phyloP scores from a whole-genome alignment of 2,797 vertebrate genomes.

The Sardinella longiceps region DNA sequence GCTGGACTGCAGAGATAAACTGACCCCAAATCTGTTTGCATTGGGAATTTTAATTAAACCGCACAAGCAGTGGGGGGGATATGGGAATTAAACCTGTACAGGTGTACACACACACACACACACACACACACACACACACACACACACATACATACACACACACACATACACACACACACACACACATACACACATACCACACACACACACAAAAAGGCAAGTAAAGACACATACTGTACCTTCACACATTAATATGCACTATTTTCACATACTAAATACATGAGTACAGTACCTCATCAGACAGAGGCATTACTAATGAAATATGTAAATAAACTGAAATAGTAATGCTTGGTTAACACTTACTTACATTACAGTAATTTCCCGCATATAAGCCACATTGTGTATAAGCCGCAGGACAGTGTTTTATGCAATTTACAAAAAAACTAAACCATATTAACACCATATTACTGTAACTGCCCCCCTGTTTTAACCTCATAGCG shows the following conservation, averaged over 20 bases:
- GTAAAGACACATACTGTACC: neutral
- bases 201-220: no score
- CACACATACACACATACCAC: neutral
- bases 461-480: no score
- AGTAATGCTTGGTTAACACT: no score
- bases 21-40: conserved; percentile 60
- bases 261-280: neutral
- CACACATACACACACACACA: neutral
- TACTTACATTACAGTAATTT: no score
- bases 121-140: neutral
- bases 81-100: neutral
- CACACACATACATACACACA: neutral
- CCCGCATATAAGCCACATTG: no score
- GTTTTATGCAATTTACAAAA: no score
- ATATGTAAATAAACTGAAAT: no score
- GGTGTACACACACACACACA: neutral
- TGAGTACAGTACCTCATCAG: no score
- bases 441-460: no score
- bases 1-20: conserved; percentile 67
- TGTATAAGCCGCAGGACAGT: no score
- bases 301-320: no score
- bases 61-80: conserved; percentile 54
- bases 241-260: neutral
- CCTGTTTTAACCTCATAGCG: no score
- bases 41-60: conserved; percentile 71